Conservation (phyloP, 2,888 invertebrate species). For the Nipponacmea schrenckii region DNA sequence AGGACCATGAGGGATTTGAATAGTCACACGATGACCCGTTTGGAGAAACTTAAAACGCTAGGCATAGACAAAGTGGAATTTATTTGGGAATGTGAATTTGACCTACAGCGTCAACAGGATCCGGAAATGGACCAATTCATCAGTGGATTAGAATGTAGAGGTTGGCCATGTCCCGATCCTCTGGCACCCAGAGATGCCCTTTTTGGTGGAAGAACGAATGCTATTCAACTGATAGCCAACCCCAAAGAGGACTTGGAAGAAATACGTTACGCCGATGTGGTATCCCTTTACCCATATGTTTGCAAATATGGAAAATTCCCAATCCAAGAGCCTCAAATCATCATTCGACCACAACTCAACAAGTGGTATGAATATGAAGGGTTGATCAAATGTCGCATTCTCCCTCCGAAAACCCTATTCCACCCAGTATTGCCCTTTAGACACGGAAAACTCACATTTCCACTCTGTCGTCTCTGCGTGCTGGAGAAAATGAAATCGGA, state of each 20-base stretch:
- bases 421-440: neutral
- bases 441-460: slow-evolving; percentile 1
- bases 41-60: neutral
- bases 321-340: neutral
- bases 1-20: neutral
- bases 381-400: neutral
- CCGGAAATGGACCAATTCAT: neutral
- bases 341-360: neutral
- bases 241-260: no score
- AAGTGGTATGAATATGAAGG: neutral
- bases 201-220: neutral
- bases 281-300: neutral
- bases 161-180: neutral
- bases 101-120: neutral
- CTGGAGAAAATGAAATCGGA: neutral
- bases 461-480: neutral
- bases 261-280: neutral
- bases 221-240: neutral
- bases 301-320: neutral
- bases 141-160: neutral
- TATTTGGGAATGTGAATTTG: neutral
- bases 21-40: neutral
- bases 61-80: neutral
- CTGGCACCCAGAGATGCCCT: neutral
- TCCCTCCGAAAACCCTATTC: neutral